Conservation (phyloP, 2,888 invertebrate species). For the Anoplius nigerrimus region DNA sequence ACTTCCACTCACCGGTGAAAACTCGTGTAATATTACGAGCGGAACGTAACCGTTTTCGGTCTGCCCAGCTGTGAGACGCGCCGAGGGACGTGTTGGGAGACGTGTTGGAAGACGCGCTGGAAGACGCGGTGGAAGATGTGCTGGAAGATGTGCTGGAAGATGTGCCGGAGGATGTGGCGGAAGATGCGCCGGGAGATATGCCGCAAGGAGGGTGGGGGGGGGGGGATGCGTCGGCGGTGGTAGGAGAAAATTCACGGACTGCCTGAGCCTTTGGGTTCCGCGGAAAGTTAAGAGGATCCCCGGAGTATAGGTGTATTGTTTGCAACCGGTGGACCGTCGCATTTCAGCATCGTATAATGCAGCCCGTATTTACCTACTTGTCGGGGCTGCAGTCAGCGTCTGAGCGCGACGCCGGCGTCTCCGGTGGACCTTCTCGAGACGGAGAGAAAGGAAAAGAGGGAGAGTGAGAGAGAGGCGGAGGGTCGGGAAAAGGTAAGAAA, state of each 20-base stretch:
- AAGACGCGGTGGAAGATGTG: no score
- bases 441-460: background rate
- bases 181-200: no score
- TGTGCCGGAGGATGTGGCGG: no score
- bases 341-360: slow-evolving; percentile 30
- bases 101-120: no score
- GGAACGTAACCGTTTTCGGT: no score
- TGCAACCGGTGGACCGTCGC: background rate
- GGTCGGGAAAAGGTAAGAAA: background rate
- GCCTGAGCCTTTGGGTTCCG: background rate
- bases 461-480: slow-evolving; percentile 7
- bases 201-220: no score
- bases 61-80: no score
- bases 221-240: background rate
- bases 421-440: background rate
- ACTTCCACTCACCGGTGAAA: no score
- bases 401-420: slow-evolving; percentile 18
- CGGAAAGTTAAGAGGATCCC: background rate
- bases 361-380: slow-evolving; percentile 52
- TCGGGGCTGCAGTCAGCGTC: slow-evolving; percentile 42
- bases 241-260: background rate
- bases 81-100: no score
- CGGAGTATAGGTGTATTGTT: background rate
- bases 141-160: no score
- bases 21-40: no score